Evolutionary conservation across 2,888 invertebrate genomes (phyloP).

Genomic region (Dynastes hyllus): DNA sequence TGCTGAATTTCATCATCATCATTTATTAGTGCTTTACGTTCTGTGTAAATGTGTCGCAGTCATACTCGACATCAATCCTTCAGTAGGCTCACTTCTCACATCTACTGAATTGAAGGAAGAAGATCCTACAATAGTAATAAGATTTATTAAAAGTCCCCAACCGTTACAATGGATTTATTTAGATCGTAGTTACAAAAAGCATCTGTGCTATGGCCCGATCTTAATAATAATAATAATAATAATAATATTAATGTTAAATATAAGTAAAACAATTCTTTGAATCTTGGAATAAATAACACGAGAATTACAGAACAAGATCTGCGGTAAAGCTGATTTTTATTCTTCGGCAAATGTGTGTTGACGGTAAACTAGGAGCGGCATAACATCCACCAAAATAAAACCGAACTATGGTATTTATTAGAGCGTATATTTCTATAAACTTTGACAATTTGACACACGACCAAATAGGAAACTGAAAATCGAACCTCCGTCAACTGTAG

Average conservation of each 20-base stretch:
- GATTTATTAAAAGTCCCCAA: too few species aligned
- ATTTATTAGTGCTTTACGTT: too few species aligned
- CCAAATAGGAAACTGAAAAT: slow-evolving; percentile 52
- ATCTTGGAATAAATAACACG: not conserved
- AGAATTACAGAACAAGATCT: not conserved
- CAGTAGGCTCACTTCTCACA: too few species aligned
- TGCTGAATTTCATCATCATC: not conserved
- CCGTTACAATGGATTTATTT: too few species aligned
- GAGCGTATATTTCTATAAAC: slow-evolving; percentile 52
- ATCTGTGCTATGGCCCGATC: too few species aligned
- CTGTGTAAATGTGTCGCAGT: too few species aligned
- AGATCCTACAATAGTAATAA: too few species aligned
- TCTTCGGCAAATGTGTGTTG: not conserved
- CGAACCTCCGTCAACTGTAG: slow-evolving; percentile 46
- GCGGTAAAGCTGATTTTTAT: too few species aligned
- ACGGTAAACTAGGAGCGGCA: not conserved
- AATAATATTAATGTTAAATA: not conserved
- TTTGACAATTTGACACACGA: slow-evolving; percentile 52
- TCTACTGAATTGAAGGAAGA: too few species aligned
- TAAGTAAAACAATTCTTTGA: not conserved
- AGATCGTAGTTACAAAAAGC: too few species aligned
- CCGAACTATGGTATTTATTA: slow-evolving; percentile 51
- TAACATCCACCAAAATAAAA: slow-evolving; percentile 37
- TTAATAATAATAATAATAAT: too few species aligned
- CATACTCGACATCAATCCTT: too few species aligned